Percentiles rank a stretch among this genome's conserved stretches.
These are phyloP conservation scores for Furcula furcula DNA, from an alignment of 2,888 invertebrate species.

Conservation along the genomic window DNA sequence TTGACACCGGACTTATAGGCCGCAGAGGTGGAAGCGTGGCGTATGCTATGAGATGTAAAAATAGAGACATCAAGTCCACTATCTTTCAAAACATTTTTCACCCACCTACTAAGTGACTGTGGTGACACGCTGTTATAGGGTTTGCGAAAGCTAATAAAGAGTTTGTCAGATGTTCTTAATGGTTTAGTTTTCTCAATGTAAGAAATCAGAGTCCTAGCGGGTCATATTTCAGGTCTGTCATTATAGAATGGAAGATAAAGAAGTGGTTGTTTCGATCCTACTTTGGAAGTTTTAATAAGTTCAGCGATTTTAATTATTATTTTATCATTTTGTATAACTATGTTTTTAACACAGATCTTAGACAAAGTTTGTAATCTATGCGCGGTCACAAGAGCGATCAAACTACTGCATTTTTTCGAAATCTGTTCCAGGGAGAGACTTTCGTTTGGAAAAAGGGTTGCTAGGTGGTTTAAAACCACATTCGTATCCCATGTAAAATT, in stretches of 20 bases:
- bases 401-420: background rate
- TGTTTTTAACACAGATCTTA: background rate
- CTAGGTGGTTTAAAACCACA: background rate
- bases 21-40: no score
- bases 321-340: background rate
- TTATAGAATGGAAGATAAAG: background rate
- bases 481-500: slow-evolving; percentile 1
- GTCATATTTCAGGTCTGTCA: background rate
- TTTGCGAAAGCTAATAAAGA: background rate
- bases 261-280: background rate
- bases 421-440: background rate
- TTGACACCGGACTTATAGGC: no score
- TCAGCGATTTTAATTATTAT: background rate
- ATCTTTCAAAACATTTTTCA: no score
- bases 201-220: background rate
- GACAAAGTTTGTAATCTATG: slow-evolving; percentile 1
- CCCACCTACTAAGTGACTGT: background rate
- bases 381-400: background rate
- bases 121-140: background rate
- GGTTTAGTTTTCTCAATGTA: background rate
- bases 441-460: background rate
- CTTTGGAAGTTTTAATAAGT: background rate
- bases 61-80: no score
- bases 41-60: no score
- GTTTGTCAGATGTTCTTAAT: background rate